Evolutionary conservation across 2,797 vertebrate genomes (phyloP).

Genomic region (Lemur catta): DNA sequence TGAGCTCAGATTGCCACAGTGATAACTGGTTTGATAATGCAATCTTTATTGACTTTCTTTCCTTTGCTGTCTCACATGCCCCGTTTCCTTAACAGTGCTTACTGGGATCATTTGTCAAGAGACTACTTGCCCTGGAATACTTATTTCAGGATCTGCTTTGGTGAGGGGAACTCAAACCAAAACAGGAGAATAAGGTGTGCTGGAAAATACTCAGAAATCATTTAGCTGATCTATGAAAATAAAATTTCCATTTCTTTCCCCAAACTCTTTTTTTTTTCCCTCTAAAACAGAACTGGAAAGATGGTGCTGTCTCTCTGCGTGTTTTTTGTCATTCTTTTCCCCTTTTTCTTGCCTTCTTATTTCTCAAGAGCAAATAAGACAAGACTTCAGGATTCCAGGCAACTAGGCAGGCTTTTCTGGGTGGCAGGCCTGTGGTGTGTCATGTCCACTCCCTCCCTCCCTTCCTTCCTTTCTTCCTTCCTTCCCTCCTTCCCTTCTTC

Average conservation of each 20-base stretch:
- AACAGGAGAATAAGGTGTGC: neutral
- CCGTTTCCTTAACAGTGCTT: neutral
- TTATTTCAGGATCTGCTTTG: neutral
- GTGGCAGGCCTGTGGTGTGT: neutral
- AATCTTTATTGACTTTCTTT: neutral
- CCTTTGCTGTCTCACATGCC: neutral
- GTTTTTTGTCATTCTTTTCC: neutral
- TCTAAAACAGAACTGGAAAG: neutral
- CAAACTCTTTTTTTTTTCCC: neutral
- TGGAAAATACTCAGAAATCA: neutral
- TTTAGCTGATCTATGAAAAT: neutral
- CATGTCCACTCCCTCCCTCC: neutral
- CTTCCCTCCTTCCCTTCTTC: no score
- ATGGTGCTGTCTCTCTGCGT: neutral
- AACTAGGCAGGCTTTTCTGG: neutral
- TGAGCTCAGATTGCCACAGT: neutral
- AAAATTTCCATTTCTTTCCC: neutral
- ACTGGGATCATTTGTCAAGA: neutral
- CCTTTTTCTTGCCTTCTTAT: neutral
- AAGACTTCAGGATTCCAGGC: neutral
- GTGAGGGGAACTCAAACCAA: neutral
- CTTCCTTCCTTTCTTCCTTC: accelerated
- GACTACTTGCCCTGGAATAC: neutral
- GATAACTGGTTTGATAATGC: neutral
- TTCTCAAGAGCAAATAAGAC: neutral